Base-by-base conservation (phyloP, 2,888 invertebrate species). In the Abrostola tripartita region DNA sequence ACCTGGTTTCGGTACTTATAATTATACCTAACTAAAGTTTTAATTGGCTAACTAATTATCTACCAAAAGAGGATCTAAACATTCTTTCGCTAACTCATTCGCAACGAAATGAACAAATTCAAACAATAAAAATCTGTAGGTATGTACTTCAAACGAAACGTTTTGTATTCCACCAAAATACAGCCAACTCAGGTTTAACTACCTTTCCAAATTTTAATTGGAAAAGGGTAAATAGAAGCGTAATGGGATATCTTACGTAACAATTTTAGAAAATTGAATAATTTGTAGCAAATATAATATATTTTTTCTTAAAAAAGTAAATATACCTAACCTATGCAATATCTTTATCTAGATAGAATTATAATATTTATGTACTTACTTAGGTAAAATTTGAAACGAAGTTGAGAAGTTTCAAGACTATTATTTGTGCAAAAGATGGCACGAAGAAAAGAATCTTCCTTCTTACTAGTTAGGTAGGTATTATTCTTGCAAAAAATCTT, bases 151-250 rank as follows among this genome's bases (percentile, higher is more conserved):
- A 40, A 55, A 44, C 56, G 37, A 61, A 52, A 66, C 12, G 10
- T 40, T 62, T 58, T 37, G 40, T 47, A 51, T 52, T 54, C 11
- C n/a, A 41, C 36, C 12, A 62, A 42, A 52, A 62, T 49, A 53
- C 49, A 42, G 52, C 55, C 41, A 59, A 58, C 55, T 62, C 62
- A 60, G 47, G 38, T 57, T 56, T 52, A 59, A 50, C 59, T 56
- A 52, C 35, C 44, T 56, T 52, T 44, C 42, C 24, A 56, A 59
- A 59, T 62, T 62, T 62, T 63, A 62, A 67, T 67, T 67, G 59
- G 59, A 44, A 52, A 59, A 67, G 42, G 51, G 61, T 62, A 60
- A 62, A 62, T 57, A 61, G 53, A 57, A 54, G 47, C 44, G 37
- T 59, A 66, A 58, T 42, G 41, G 37, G 40, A 62, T 49, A 51